Base-by-base conservation (phyloP, 2,797 vertebrate genomes). In the Ambastaia sidthimunki region DNA sequence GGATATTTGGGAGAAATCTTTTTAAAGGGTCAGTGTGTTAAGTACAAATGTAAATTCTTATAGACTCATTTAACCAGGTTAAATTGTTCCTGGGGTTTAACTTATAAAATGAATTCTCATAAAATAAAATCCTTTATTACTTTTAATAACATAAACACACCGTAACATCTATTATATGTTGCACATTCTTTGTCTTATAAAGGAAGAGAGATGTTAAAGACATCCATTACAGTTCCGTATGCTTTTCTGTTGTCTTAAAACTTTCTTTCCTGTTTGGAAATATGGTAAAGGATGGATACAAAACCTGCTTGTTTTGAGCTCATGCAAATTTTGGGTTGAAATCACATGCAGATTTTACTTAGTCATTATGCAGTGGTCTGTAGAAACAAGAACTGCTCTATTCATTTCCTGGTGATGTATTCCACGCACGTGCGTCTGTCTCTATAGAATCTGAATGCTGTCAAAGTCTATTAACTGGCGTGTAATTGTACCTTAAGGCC, bases 391-490 rank as follows among this genome's bases (percentile, higher is more conserved):
- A 9, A 34, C 31, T 15, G 16, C 1, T 3, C 50, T 76, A 21
- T 67, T 57, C 63, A 11, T 76, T 67, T 11, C 15, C 21, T 0
- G 1, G 57, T 69, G 28, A 23, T 59, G 50, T 44, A 76, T 76
- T 76, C 50, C 21, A 15, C 34, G 6, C 74, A 44, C 66, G 63
- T 44, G 12, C 10, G 1, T 44, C 21, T 55, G 41, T 28, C 74
- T 44, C 74, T 76, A 67, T 67, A 67, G 63, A 67, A 76, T 76
- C 55, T 55, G 6, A 76, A 55, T 55, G 16, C 48, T 76, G 74
- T 76, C 63, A 76, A 76, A 76, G 74, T 76, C 74, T 69, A 68
- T 76, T 76, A 76, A 68, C 52, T 76, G 52, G 31, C 12, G 13
- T 69, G 41, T 76, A 76, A 76, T 69, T 76, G 37, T 59, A 69